Base-by-base conservation (phyloP, 2,888 invertebrate genomes). In the Agapostemon virescens region DNA sequence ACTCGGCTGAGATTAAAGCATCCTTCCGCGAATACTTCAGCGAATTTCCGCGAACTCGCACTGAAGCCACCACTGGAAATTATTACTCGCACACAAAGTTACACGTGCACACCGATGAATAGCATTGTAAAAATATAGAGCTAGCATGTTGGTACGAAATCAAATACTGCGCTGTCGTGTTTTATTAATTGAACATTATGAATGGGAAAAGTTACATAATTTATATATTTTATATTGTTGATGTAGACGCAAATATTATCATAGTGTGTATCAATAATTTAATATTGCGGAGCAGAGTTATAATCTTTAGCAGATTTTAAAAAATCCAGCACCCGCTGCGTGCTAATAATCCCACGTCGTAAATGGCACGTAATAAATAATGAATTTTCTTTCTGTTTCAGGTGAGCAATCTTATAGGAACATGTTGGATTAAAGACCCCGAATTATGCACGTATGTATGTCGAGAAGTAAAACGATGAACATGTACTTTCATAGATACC, bases 1-100 rank as follows among this genome's bases (percentile, higher is more conserved):
- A 90, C 88, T 88, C 86, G 49, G 17, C 85, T 26, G 86, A 91
- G 90, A 92, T 92, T 92, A 92, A 91, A 92, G 89, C 87, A 90
- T 90, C 87, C 86, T 88, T 85, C 83, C 83, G 40, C 83, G 86
- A 88, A 88, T 89, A 89, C 88, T 90, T 88, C 85, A 83, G 84
- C 84, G 84, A 85, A 73, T 83, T 77, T 77, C 77, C 36, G 61
- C 76, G 20, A 63, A 36, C n/a, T n/a, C 11, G 0, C 3, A 36
- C 63, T 13, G 20, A 36, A 36, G 11, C n/a, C 13, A n/a, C 11
- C 0, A 9, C n/a, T n/a, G 36, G 2, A n/a, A 63, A 7, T 55
- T 26, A 55, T 15, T 1, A 26, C 13, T 3, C 15, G 1, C 23
- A 15, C 1, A 26, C 26, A 26, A 55, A 1, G 40, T 2, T 11